Percentiles rank a stretch among this genome's conserved stretches.
These are phyloP conservation scores for Branchipolynoe longqiensis DNA, from an alignment of 2,888 invertebrate species.

Conservation along the genomic window DNA sequence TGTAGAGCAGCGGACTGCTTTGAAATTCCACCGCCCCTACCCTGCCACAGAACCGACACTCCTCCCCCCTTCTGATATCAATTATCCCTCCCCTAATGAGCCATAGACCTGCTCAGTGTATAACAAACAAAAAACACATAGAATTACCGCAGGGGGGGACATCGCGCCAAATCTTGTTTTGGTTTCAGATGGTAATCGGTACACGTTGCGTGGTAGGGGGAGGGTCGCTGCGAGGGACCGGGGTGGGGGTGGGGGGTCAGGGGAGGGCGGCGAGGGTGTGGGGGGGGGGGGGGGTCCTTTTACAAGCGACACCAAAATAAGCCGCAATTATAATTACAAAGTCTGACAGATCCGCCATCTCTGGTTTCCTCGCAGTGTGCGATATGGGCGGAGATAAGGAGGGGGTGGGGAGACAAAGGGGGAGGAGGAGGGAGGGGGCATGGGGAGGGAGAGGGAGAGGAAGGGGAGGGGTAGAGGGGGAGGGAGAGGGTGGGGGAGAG, in stretches of 20 bases:
- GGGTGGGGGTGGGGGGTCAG: background rate
- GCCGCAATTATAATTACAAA: slow-evolving; percentile 51
- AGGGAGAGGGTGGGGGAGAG: background rate
- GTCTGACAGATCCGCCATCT: slow-evolving; percentile 34
- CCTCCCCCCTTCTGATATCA: no score
- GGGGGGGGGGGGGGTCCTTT: background rate
- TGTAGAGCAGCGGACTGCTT: no score
- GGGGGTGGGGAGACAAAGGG: background rate
- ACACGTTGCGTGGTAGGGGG: background rate
- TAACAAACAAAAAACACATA: background rate
- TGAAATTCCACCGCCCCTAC: no score
- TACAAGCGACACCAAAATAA: slow-evolving; percentile 11
- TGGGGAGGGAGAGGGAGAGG: background rate
- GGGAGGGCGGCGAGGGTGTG: background rate
- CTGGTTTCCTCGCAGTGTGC: slow-evolving; percentile 28
- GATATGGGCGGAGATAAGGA: slow-evolving; percentile 37
- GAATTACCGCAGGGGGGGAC: background rate
- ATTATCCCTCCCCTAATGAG: slow-evolving; percentile 27
- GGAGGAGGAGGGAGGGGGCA: background rate
- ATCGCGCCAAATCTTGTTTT: slow-evolving; percentile 6
- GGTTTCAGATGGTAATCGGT: slow-evolving; percentile 21
- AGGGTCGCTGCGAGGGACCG: background rate
- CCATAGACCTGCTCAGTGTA: background rate
- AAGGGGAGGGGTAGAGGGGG: background rate
- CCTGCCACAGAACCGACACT: no score